A percentile compares a stretch with the other conserved stretches of the same genome.
Evolutionary conservation across 2,113 vertebrate genomes (phyloP).

Genomic region (cattle (Bos taurus)): DNA sequence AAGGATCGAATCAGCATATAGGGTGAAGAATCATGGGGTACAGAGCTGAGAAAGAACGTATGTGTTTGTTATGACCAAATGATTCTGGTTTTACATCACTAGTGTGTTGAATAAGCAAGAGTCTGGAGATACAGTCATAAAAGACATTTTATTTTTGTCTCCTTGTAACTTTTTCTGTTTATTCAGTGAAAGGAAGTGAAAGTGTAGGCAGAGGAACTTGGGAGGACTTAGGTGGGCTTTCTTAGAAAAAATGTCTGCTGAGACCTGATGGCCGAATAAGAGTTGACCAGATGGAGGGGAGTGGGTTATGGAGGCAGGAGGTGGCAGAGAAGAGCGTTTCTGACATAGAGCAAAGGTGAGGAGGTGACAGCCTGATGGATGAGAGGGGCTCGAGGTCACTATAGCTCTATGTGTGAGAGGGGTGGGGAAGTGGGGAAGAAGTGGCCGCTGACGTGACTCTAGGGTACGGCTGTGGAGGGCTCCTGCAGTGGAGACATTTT

Average conservation of each 20-base stretch:
- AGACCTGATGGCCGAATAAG: not conserved
- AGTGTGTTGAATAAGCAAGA: not conserved
- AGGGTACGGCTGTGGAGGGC: not conserved
- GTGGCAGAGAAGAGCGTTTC: not conserved
- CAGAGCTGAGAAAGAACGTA: not conserved
- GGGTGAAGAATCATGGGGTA: not conserved
- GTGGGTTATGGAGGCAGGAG: not conserved
- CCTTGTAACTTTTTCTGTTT: conserved; percentile 1
- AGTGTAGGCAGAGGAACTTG: not conserved
- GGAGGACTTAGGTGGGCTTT: not conserved
- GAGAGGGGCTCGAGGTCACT: not conserved
- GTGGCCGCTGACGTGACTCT: too few species aligned
- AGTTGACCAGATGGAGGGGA: not conserved
- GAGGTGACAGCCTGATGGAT: not conserved
- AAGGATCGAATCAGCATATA: not conserved
- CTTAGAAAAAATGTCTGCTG: not conserved
- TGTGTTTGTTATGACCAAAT: not conserved
- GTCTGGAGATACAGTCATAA: not conserved
- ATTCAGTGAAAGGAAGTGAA: not conserved
- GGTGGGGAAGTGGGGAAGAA: not conserved
- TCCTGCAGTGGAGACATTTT: not conserved
- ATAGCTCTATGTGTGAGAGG: not conserved
- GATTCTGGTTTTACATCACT: not conserved
- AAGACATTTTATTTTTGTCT: not conserved
- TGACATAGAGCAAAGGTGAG: not conserved